Percentiles rank a stretch among this genome's conserved stretches.
Conservation (phyloP, 1,140 invertebrate species). For the Pomacea maculata region DNA sequence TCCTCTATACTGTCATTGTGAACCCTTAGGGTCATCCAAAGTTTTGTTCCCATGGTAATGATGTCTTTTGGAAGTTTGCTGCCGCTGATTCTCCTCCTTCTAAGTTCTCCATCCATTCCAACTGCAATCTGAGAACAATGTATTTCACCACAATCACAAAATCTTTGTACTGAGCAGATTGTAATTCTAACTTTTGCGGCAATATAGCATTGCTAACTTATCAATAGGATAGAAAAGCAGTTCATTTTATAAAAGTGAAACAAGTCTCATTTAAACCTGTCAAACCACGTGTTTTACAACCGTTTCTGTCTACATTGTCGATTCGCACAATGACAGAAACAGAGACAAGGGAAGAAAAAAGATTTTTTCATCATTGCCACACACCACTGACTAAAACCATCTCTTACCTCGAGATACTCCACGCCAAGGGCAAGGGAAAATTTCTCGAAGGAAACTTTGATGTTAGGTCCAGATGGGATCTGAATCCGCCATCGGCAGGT, state of each 20-base stretch:
- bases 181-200: no score
- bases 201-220: no score
- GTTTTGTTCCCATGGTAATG: conserved; percentile 16
- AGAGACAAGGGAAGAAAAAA: no score
- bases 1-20: not conserved
- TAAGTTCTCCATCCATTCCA: conserved; percentile 17
- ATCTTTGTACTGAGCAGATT: no score
- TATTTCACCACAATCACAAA: not conserved
- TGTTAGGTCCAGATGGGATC: conserved; percentile 21
- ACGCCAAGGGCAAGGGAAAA: conserved; percentile 21
- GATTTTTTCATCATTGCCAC: no score
- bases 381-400: no score
- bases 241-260: no score
- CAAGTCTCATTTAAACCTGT: no score
- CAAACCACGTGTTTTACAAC: no score
- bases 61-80: conserved; percentile 23
- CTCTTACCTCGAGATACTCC: conserved; percentile 22
- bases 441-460: conserved; percentile 19
- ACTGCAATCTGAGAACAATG: conserved; percentile 4
- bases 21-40: conserved; percentile 20
- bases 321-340: no score
- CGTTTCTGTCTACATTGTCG: no score
- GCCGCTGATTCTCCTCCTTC: conserved; percentile 11
- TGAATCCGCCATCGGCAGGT: conserved; percentile 21
- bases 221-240: no score